A percentile compares a stretch with the other conserved stretches of the same genome.
phyloP scores from a whole-genome alignment of 2,797 vertebrate genomes.

The Gadopsis bispinosus region DNA sequence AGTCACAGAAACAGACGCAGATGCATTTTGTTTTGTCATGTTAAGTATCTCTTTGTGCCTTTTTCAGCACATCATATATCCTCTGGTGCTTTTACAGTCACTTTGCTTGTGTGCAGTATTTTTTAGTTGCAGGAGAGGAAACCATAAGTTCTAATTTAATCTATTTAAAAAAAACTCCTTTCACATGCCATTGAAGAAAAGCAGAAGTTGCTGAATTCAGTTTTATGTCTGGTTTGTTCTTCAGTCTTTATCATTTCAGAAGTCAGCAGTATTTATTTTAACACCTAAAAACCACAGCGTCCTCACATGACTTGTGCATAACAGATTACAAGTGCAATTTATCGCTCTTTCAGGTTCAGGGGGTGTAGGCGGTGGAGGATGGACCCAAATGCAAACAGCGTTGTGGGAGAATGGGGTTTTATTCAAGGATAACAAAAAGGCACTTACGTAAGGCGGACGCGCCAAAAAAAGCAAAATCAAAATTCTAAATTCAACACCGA shows the following conservation, averaged over 20 bases:
- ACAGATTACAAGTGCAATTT: not conserved
- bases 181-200: not conserved
- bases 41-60: not conserved
- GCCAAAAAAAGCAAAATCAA: too few relatives aligned
- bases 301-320: not conserved
- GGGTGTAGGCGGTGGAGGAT: too few relatives aligned
- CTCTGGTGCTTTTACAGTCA: too few relatives aligned
- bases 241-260: too few relatives aligned
- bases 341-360: too few relatives aligned
- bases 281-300: not conserved
- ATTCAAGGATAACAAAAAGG: too few relatives aligned
- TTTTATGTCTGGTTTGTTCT: not conserved
- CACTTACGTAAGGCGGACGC: too few relatives aligned
- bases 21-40: not conserved
- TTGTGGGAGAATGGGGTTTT: too few relatives aligned
- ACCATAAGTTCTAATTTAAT: accelerated
- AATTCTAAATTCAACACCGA: too few relatives aligned
- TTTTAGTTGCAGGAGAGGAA: not conserved
- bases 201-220: constrained; percentile 15
- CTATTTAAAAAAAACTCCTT: not conserved
- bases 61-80: not conserved
- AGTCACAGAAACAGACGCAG: not conserved
- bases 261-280: not conserved
- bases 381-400: too few relatives aligned
- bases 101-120: not conserved